phyloP scores from a whole-genome alignment of 2,888 invertebrate genomes.

The Apamea sordens region DNA sequence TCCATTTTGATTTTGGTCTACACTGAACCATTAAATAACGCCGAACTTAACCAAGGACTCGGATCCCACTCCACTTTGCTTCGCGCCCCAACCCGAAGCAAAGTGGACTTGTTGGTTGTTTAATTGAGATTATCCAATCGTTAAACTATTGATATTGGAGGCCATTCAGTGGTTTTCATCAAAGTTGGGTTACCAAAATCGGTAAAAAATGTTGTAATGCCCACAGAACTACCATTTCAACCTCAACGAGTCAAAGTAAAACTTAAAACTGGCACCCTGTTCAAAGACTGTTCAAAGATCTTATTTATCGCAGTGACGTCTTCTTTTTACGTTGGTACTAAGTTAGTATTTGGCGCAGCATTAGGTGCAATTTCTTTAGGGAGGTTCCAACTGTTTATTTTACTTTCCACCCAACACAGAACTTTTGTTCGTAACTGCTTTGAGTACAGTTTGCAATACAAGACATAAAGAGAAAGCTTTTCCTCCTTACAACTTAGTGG shows the following conservation, averaged over 20 bases:
- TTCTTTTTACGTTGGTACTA: not conserved
- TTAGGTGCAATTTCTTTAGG: not conserved
- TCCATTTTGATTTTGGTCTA: not conserved
- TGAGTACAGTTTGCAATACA: not conserved
- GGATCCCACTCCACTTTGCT: not conserved
- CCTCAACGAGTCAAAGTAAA: not conserved
- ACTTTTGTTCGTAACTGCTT: not conserved
- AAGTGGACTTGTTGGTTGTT: not conserved
- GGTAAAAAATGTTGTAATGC: not conserved
- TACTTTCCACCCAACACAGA: not conserved
- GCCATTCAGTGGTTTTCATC: not conserved
- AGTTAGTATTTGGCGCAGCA: not conserved
- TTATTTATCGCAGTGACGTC: not conserved
- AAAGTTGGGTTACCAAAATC: not conserved
- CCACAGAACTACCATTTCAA: not conserved
- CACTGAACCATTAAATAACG: not conserved
- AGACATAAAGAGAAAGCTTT: constrained; percentile 5
- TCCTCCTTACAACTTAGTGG: not conserved
- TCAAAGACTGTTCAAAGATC: no score
- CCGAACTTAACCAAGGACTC: not conserved
- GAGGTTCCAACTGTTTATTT: not conserved
- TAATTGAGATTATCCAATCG: not conserved
- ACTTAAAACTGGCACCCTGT: not conserved
- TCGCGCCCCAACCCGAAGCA: no score
- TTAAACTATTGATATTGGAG: not conserved